phyloP scores from a whole-genome alignment of 2,888 invertebrate species.

The Lepetodrilus schrolli region DNA sequence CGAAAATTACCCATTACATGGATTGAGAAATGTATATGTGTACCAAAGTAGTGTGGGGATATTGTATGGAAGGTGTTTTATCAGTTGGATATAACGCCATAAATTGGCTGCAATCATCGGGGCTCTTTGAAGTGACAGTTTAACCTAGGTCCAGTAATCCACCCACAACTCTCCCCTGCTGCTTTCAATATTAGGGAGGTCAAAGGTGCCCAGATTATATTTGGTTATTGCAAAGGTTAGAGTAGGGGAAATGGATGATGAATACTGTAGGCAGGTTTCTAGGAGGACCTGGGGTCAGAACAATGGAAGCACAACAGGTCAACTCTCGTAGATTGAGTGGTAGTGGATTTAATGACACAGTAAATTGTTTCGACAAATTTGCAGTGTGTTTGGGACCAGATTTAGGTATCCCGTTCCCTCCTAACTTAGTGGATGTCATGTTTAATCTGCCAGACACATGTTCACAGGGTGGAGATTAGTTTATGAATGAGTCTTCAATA shows the following conservation, averaged over 20 bases:
- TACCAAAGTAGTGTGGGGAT: too few relatives aligned
- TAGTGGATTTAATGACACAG: neutral
- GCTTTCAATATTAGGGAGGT: slow-evolving; percentile 5
- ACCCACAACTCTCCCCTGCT: slow-evolving; percentile 1
- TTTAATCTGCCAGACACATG: too few relatives aligned
- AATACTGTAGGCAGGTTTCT: neutral
- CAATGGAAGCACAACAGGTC: neutral
- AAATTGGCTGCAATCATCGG: neutral
- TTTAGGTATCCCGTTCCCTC: too few relatives aligned
- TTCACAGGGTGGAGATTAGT: too few relatives aligned
- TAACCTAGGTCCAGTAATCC: neutral
- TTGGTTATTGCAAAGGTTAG: neutral
- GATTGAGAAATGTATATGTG: too few relatives aligned
- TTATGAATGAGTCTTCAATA: too few relatives aligned
- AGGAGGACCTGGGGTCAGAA: neutral
- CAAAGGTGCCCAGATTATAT: neutral
- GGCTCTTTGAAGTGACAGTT: slow-evolving; percentile 7
- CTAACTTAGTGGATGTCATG: too few relatives aligned
- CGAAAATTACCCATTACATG: too few relatives aligned
- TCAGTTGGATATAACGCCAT: neutral
- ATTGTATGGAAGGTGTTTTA: neutral
- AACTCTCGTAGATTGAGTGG: neutral
- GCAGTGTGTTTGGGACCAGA: too few relatives aligned
- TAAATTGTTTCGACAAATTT: neutral
- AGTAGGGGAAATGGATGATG: neutral